phyloP scores from a whole-genome alignment of 2,888 invertebrate species.

The Nebria salina region DNA sequence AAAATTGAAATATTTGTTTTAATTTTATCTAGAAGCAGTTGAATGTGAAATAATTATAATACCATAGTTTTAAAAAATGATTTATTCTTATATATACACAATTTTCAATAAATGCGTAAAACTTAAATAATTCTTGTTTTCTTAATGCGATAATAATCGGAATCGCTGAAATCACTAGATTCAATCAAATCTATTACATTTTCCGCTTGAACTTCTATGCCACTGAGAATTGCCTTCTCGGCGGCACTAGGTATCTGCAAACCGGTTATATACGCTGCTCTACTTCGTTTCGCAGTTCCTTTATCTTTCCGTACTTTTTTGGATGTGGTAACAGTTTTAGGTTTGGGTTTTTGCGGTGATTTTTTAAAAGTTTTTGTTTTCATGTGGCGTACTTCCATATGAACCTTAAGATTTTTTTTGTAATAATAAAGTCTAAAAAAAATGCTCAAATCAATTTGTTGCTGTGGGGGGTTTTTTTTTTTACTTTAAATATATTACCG shows the following conservation, averaged over 20 bases:
- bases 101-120: too few relatives aligned
- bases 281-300: constrained; percentile 47
- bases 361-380: constrained; percentile 33
- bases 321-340: constrained; percentile 22
- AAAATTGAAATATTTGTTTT: too few relatives aligned
- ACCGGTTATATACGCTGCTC: constrained; percentile 48
- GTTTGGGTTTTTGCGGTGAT: constrained; percentile 27
- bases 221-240: constrained; percentile 48
- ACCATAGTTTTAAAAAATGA: too few relatives aligned
- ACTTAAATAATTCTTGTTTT: constrained; percentile 12
- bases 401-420: constrained; percentile 24
- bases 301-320: constrained; percentile 48
- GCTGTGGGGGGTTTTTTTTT: too few relatives aligned
- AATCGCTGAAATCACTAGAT: constrained; percentile 32
- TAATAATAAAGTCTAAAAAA: constrained; percentile 37
- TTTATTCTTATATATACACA: too few relatives aligned
- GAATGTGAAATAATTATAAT: too few relatives aligned
- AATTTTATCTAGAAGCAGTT: too few relatives aligned
- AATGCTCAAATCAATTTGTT: neutral
- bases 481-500: constrained; percentile 15
- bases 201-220: constrained; percentile 38
- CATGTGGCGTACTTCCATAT: constrained; percentile 25
- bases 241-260: constrained; percentile 36
- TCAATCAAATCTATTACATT: constrained; percentile 17
- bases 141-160: constrained; percentile 16